phyloP scores from a whole-genome alignment of 2,797 vertebrate species.

The Hippopotamyrus pictus region DNA sequence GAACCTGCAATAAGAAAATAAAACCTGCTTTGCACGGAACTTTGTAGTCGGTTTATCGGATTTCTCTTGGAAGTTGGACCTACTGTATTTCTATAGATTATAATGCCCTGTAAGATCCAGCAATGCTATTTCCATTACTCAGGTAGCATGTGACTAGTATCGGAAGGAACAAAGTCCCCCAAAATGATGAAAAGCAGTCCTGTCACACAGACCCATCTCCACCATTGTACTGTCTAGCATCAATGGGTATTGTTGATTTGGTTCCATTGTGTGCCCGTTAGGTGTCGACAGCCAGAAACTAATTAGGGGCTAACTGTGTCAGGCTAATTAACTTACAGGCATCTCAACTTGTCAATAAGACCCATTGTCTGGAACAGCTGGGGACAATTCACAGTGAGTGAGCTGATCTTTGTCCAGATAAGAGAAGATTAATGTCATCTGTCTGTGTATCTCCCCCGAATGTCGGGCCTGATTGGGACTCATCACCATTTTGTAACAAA shows the following conservation, averaged over 20 bases:
- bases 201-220: background rate
- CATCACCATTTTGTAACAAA: background rate
- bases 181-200: background rate
- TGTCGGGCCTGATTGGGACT: background rate
- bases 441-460: background rate
- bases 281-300: slow-evolving; percentile 30
- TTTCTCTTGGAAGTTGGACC: background rate
- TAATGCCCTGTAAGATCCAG: background rate
- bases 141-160: background rate
- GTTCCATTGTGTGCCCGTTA: slow-evolving; percentile 27
- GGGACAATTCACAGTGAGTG: background rate
- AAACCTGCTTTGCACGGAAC: background rate
- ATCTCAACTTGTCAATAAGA: slow-evolving; percentile 19
- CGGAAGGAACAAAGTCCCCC: background rate
- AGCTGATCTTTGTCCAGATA: background rate
- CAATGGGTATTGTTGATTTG: slow-evolving; percentile 12
- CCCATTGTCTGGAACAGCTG: background rate
- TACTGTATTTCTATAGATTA: background rate
- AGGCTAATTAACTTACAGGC: slow-evolving; percentile 15
- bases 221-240: background rate
- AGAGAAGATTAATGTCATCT: background rate
- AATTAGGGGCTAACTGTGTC: slow-evolving; percentile 34
- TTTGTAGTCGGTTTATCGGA: background rate
- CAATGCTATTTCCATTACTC: background rate
- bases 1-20: background rate